Evolutionary conservation across 37 sponge, comb jelly and placozoan genomes (phyloP), one percentile per base, ranked within the genome.

Genomic region (Chondrosia reniformis): DNA sequence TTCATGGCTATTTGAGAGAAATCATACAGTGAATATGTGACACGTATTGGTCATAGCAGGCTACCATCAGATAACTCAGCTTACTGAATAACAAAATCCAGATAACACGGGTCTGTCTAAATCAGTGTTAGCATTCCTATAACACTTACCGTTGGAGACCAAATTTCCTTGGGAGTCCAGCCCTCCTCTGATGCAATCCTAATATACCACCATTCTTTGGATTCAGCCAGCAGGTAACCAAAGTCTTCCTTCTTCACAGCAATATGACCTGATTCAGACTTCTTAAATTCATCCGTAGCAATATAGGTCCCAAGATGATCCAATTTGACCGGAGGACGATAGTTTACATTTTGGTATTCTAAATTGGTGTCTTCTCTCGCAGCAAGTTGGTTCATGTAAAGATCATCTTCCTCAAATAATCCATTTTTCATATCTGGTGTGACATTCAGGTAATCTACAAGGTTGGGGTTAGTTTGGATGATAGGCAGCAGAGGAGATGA

Each of bases 191-290:
- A 3, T 19, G 2, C 72, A 69, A 69, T 34, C 72, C 72, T 69
- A 41, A 69, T 69, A 44, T 69, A 69, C 72, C 72, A 69, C 72
- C 72, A 69, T 8, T 69, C 72, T 25, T 69, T 69, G 4, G 42
- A 41, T 25, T 69, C 72, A 39, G 72, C 72, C 1, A 69, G 72
- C 4, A 34, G 31, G n/a, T 34, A 21, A 10, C 72, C 72, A 21
- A 24, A 24, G n/a, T 69, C 72, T 42, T 25, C 42, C 42, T 19
- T 13, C 17, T 6, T 69, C 72, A 69, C 72, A 69, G 25, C n/a
- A 36, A 69, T 69, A n/a, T n/a, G n/a, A 25, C 72, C 39, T 44
- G 39, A 24, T 0, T 69, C 72, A 36, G 67, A 36, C 22, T 22
- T 3, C 5, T 66, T 39, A 8, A 19, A 33, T 36, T 9, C 36